Evolutionary conservation across 2,888 invertebrate genomes (phyloP).

Genomic region (Pseudococcus jackbeardsleyi): DNA sequence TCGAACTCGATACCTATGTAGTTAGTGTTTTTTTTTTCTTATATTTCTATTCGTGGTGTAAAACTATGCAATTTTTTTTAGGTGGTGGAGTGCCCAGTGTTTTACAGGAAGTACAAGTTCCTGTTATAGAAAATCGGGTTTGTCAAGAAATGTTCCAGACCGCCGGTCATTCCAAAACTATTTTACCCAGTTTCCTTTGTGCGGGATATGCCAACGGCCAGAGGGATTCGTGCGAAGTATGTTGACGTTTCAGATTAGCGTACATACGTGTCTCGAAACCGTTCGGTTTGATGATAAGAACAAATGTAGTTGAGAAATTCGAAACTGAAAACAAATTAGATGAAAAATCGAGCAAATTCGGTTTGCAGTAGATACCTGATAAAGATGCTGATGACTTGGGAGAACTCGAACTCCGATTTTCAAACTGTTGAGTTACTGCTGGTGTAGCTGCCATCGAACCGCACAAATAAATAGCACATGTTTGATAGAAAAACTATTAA

Average conservation of each 20-base stretch:
- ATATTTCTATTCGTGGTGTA: constrained; percentile 42
- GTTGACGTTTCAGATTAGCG: constrained; percentile 66
- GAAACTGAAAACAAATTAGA: neutral
- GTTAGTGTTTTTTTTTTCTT: neutral
- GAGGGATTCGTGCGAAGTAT: constrained; percentile 93
- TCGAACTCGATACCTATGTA: constrained; percentile 23
- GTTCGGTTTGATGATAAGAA: neutral
- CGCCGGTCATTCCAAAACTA: constrained; percentile 89
- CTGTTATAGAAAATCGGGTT: constrained; percentile 90
- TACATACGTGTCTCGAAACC: neutral
- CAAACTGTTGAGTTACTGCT: neutral
- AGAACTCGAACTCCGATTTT: neutral
- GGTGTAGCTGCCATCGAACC: neutral
- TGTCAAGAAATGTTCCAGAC: constrained; percentile 96
- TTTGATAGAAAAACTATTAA: neutral
- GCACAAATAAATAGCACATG: neutral
- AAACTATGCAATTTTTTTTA: constrained; percentile 67
- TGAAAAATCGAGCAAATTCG: neutral
- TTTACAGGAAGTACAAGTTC: constrained; percentile 90
- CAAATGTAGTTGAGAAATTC: neutral
- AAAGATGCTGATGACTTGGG: neutral
- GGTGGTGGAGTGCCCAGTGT: constrained; percentile 89
- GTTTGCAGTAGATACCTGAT: neutral
- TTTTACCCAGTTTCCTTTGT: constrained; percentile 88
- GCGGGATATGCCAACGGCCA: constrained; percentile 93